These are phyloP conservation scores for Perognathus longimembris DNA, from an alignment of 2,113 vertebrate genomes.

Conservation along the genomic window DNA sequence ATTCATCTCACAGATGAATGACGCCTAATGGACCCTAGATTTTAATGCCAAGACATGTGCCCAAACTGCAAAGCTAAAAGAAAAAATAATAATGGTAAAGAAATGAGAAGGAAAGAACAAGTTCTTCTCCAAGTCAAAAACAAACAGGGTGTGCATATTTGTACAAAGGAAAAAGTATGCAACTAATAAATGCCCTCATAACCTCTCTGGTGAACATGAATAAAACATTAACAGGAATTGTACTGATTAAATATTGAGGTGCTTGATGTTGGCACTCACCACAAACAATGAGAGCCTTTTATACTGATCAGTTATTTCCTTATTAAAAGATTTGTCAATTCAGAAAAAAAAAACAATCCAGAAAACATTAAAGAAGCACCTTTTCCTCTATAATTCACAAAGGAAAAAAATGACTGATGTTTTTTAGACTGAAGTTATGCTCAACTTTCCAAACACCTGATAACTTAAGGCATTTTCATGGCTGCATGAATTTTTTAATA, in stretches of 20 bases:
- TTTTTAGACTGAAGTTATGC: not conserved
- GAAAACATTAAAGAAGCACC: slow-evolving; percentile 44
- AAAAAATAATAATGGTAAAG: not conserved
- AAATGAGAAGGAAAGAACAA: not conserved
- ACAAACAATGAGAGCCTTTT: slow-evolving; percentile 69
- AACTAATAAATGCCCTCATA: slow-evolving; percentile 51
- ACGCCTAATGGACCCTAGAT: slow-evolving; percentile 49
- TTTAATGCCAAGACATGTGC: slow-evolving; percentile 63
- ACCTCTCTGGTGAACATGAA: slow-evolving; percentile 61
- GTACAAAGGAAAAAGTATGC: slow-evolving; percentile 61
- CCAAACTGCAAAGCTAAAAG: slow-evolving; percentile 30
- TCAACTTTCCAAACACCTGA: not conserved
- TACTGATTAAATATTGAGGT: slow-evolving; percentile 75
- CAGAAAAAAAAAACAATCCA: not conserved
- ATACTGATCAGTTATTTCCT: slow-evolving; percentile 58
- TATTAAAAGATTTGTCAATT: slow-evolving; percentile 66
- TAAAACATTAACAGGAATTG: slow-evolving; percentile 76
- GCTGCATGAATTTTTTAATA: slow-evolving; percentile 29
- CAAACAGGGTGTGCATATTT: slow-evolving; percentile 46
- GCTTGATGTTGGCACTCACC: slow-evolving; percentile 61
- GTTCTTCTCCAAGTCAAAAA: slow-evolving; percentile 51
- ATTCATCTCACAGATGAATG: slow-evolving; percentile 71
- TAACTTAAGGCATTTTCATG: slow-evolving; percentile 27
- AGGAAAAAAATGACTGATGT: slow-evolving; percentile 52
- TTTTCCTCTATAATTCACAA: slow-evolving; percentile 10